Conservation (phyloP, 2,113 vertebrate species). For the Meriones unguiculatus region DNA sequence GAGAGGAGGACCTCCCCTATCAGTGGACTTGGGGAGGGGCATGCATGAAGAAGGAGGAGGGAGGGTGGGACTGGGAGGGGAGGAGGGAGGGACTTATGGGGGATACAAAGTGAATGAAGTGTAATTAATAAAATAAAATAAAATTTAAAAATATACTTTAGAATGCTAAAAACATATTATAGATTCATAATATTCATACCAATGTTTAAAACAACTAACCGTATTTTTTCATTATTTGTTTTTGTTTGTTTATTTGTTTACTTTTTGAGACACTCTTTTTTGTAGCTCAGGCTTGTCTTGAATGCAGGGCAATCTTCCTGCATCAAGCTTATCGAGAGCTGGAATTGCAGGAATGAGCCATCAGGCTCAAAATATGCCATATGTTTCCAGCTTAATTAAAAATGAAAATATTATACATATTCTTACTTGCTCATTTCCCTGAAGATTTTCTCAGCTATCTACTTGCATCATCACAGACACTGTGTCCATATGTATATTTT, state of each 20-base stretch:
- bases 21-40: too few relatives aligned
- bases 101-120: too few relatives aligned
- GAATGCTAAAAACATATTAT: background rate
- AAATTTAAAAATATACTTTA: background rate
- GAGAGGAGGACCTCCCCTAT: too few relatives aligned
- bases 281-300: background rate
- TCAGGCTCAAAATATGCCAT: background rate
- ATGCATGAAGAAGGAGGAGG: too few relatives aligned
- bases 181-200: background rate
- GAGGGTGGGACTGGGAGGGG: too few relatives aligned
- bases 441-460: background rate
- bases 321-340: background rate
- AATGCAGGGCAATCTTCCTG: background rate
- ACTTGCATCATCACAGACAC: background rate
- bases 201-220: background rate
- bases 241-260: background rate
- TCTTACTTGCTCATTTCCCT: background rate
- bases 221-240: background rate
- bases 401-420: background rate
- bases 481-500: background rate
- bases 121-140: background rate
- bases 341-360: background rate
- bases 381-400: background rate
- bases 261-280: background rate
- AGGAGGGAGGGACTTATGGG: too few relatives aligned